These are phyloP conservation scores for Dipodomys merriami DNA, from an alignment of 2,113 vertebrate species.

Conservation along the genomic window DNA sequence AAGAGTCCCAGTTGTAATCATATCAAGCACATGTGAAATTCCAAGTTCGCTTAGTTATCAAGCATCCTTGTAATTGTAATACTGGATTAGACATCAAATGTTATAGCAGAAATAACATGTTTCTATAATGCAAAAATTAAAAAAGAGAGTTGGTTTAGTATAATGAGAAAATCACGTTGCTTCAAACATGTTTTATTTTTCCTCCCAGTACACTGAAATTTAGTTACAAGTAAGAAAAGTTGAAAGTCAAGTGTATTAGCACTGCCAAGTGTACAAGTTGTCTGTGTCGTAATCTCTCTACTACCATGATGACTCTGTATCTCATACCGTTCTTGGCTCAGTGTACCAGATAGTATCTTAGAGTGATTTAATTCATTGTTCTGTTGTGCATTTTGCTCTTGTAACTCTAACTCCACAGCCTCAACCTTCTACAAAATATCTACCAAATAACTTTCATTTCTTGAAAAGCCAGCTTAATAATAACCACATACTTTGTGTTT, in stretches of 20 bases:
- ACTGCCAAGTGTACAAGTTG: neutral
- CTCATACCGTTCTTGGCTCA: neutral
- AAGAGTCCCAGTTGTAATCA: neutral
- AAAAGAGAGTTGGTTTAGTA: neutral
- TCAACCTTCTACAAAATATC: neutral
- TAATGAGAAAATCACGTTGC: neutral
- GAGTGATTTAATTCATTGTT: neutral
- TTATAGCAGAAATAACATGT: neutral
- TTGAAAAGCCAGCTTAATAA: neutral
- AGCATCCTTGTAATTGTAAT: neutral
- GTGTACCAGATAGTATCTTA: neutral
- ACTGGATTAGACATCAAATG: neutral
- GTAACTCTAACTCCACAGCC: neutral
- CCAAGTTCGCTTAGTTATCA: neutral
- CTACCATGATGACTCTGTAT: too few species aligned
- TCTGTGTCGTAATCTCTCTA: fast-evolving
- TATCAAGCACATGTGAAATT: neutral
- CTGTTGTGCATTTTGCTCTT: neutral
- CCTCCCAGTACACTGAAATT: neutral
- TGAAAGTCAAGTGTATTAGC: neutral
- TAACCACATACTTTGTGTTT: neutral
- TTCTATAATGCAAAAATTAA: neutral
- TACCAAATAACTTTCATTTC: neutral
- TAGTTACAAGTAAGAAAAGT: neutral
- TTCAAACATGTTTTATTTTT: neutral